Evolutionary conservation across 2,797 vertebrate species (phyloP).

Genomic region (Etheostoma nigrum): DNA sequence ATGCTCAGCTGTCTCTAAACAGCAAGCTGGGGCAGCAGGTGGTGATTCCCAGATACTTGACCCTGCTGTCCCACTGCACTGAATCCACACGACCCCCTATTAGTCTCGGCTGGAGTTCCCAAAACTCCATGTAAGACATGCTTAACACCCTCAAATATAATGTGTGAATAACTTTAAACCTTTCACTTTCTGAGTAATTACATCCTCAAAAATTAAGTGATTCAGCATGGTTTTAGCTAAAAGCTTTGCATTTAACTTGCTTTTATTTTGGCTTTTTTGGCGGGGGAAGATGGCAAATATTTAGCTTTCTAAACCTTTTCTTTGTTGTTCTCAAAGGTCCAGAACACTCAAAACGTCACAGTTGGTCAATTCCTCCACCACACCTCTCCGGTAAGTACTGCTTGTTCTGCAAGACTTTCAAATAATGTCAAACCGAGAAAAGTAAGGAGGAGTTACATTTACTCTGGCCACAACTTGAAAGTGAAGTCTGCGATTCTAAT

Average conservation of each 20-base stretch:
- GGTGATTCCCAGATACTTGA: slow-evolving; percentile 95
- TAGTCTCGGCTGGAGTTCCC: slow-evolving; percentile 89
- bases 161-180: neutral
- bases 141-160: neutral
- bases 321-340: slow-evolving; percentile 82
- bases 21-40: slow-evolving; percentile 98
- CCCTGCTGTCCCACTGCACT: slow-evolving; percentile 93
- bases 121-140: slow-evolving; percentile 87
- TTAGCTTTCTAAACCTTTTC: slow-evolving; percentile 2
- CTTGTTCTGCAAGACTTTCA: neutral
- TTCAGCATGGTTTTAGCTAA: neutral
- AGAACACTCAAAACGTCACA: slow-evolving; percentile 94
- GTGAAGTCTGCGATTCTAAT: too few relatives aligned
- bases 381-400: slow-evolving; percentile 73
- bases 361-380: slow-evolving; percentile 87
- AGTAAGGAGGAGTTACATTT: neutral
- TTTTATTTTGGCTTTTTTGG: too few relatives aligned
- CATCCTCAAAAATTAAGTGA: neutral
- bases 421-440: neutral
- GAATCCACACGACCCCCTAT: slow-evolving; percentile 92
- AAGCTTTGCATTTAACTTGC: neutral
- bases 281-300: neutral
- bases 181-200: neutral
- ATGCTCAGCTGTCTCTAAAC: slow-evolving; percentile 94
- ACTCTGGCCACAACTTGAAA: neutral